phyloP scores from a whole-genome alignment of 2,888 invertebrate genomes.

The Drosophila villosipedis region DNA sequence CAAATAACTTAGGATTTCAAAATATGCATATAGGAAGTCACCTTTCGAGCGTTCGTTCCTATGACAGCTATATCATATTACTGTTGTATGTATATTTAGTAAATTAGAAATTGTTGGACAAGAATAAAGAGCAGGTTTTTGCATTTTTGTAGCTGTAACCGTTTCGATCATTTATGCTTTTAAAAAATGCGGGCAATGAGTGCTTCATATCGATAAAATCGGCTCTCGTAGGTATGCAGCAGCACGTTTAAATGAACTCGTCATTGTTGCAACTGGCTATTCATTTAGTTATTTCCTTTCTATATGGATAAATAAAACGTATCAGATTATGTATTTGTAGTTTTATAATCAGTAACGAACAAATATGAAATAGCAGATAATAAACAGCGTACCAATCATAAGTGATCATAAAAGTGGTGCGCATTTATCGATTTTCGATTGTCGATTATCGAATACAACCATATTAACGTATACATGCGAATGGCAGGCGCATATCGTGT shows the following conservation, averaged over 20 bases:
- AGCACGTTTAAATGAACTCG: not conserved
- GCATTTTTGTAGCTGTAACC: not conserved
- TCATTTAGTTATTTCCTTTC: not conserved
- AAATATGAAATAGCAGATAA: not conserved
- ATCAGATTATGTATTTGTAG: not conserved
- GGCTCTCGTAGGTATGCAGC: not conserved
- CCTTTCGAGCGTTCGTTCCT: not conserved
- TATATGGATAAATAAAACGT: not conserved
- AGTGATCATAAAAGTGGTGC: not conserved
- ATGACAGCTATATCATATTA: not conserved
- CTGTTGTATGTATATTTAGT: not conserved
- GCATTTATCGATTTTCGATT: conserved; percentile 5
- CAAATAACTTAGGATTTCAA: not conserved
- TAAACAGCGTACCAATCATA: not conserved
- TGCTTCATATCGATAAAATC: not conserved
- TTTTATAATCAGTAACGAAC: not conserved
- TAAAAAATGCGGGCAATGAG: not conserved
- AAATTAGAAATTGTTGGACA: not conserved
- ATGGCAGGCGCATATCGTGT: conserved; percentile 5
- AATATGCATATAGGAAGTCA: not conserved
- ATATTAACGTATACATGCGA: conserved; percentile 12
- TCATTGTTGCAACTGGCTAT: not conserved
- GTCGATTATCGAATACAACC: not conserved
- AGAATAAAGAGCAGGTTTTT: not conserved
- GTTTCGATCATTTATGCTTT: not conserved